phyloP scores from a whole-genome alignment of 2,797 vertebrate species.

The Pangasius larnaudii region DNA sequence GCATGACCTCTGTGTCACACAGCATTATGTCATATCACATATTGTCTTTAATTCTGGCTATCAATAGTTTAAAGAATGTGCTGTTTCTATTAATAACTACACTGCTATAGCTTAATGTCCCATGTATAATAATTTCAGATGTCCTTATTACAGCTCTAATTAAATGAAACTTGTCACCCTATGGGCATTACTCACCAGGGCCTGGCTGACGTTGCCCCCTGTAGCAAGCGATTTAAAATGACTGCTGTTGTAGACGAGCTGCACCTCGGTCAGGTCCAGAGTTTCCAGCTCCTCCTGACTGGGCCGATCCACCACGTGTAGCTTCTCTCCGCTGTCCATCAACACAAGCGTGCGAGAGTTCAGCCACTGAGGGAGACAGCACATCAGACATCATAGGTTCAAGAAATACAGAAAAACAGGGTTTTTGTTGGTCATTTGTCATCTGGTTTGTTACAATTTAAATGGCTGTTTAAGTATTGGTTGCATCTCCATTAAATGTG shows the following conservation, averaged over 20 bases:
- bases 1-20: neutral
- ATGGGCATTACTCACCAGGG: constrained; percentile 80
- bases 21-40: neutral
- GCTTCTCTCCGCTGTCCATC: constrained; percentile 91
- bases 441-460: neutral
- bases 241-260: constrained; percentile 95
- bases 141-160: neutral
- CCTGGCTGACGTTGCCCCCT: constrained; percentile 95
- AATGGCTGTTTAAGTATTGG: neutral
- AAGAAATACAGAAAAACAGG: neutral
- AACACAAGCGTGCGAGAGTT: constrained; percentile 91
- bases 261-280: constrained; percentile 90
- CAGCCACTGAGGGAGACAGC: constrained; percentile 83
- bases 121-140: neutral
- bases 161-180: no score
- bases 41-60: neutral
- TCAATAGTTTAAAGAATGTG: neutral
- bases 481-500: neutral
- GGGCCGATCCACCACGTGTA: constrained; percentile 91
- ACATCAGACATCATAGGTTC: neutral
- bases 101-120: neutral
- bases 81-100: neutral
- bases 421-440: neutral
- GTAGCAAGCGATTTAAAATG: constrained; percentile 98
- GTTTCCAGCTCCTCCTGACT: constrained; percentile 92